Evolutionary conservation across 35 echinoderm and acorn worm genomes (phyloP).

Genomic region (Lytechinus variegatus): DNA sequence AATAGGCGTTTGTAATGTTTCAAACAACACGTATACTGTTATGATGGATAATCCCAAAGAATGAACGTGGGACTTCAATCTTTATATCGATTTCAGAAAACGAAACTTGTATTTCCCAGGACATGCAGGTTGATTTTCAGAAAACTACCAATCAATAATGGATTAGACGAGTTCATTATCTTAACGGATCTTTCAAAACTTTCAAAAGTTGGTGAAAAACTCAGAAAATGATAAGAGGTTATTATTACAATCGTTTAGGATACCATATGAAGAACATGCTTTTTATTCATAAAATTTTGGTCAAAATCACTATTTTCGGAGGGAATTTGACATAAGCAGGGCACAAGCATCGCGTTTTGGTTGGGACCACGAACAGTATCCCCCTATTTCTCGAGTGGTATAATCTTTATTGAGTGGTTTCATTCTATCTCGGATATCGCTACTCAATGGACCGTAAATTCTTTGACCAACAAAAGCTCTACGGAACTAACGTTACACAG

Average conservation of each 20-base stretch:
- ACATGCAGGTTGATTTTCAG: neutral
- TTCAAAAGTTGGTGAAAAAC: neutral
- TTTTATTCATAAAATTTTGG: neutral
- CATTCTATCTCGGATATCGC: neutral
- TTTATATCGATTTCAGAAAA: neutral
- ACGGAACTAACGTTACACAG: neutral
- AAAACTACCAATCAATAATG: neutral
- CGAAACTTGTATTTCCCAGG: neutral
- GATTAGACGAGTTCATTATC: conserved; percentile 1
- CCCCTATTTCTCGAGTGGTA: neutral
- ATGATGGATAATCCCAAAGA: too few relatives aligned
- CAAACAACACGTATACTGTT: too few relatives aligned
- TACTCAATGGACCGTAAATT: neutral
- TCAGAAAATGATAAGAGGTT: neutral
- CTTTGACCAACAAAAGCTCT: neutral
- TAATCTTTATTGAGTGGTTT: conserved; percentile 14
- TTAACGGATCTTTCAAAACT: neutral
- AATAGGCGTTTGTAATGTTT: too few relatives aligned
- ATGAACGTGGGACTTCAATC: too few relatives aligned
- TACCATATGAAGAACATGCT: neutral
- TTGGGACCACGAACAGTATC: neutral
- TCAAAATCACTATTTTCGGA: neutral
- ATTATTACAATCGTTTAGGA: neutral
- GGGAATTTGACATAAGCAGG: neutral
- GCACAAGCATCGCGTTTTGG: neutral